Percentiles rank a stretch among this genome's conserved stretches.
These are phyloP conservation scores for Eupsittula cactorum DNA, from an alignment of 2,113 vertebrate genomes.

Conservation along the genomic window DNA sequence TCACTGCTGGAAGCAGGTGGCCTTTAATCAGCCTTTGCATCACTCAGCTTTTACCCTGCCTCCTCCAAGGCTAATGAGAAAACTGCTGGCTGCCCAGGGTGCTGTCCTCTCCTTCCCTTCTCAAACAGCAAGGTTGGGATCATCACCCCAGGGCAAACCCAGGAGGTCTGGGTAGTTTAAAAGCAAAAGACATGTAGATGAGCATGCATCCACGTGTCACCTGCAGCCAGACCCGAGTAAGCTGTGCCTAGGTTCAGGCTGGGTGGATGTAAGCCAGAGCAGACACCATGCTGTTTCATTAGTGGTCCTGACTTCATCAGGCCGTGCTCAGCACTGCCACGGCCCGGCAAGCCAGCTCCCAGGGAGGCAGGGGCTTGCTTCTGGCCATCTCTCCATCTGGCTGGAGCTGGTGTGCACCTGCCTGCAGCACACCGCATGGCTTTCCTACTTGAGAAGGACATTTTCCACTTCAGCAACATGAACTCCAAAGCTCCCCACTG, in stretches of 20 bases:
- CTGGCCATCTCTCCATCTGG: constrained; percentile 4
- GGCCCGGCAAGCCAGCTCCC: fast-evolving
- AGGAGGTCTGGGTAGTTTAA: not conserved
- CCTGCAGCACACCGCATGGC: fast-evolving
- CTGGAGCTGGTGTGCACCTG: not conserved
- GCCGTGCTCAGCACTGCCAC: not conserved
- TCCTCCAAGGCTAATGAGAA: not conserved
- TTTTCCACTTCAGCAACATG: not conserved
- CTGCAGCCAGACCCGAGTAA: not conserved
- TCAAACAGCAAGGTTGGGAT: fast-evolving
- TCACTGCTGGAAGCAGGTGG: constrained; percentile 6
- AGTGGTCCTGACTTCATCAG: not conserved
- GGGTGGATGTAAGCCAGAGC: not conserved
- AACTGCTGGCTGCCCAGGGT: not conserved
- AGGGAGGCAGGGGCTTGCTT: not conserved
- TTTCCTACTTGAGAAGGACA: not conserved
- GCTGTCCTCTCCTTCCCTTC: not conserved
- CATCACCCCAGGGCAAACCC: not conserved
- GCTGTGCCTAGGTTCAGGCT: not conserved
- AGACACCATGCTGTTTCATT: fast-evolving
- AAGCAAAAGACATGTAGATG: not conserved
- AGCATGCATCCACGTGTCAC: fast-evolving
- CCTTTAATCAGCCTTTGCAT: constrained; percentile 25
- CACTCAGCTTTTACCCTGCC: fast-evolving
- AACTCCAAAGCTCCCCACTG: not conserved